Percentiles rank a stretch among this genome's conserved stretches.
These are phyloP conservation scores for Thecocarcelia acutangulata DNA, from an alignment of 2,888 invertebrate species.

Conservation along the genomic window DNA sequence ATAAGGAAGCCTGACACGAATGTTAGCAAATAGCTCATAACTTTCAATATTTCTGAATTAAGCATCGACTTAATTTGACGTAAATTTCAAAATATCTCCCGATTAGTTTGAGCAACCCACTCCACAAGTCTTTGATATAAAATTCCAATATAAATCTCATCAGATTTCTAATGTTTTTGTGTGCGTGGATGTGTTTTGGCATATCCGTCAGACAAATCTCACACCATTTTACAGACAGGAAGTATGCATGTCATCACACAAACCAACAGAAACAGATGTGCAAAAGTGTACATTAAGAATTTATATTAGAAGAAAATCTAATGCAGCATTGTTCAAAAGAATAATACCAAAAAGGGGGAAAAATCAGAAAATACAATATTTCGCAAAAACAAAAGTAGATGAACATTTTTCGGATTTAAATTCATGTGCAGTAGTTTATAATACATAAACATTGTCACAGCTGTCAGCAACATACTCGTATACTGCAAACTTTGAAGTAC, in stretches of 20 bases:
- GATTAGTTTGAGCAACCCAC: too few species aligned
- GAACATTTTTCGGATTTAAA: slow-evolving; percentile 5
- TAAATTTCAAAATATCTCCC: too few species aligned
- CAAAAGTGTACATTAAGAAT: neutral
- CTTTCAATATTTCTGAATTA: too few species aligned
- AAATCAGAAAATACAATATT: slow-evolving; percentile 2
- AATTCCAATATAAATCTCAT: too few species aligned
- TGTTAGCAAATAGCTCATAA: too few species aligned
- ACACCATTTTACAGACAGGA: too few species aligned
- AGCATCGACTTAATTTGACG: too few species aligned
- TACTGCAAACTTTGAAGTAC: neutral
- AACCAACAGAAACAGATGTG: neutral
- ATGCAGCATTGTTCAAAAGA: slow-evolving; percentile 35
- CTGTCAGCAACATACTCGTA: neutral
- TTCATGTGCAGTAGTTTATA: neutral
- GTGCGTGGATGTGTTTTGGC: too few species aligned
- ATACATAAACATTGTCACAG: neutral
- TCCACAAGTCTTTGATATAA: too few species aligned
- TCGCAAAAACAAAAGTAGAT: neutral
- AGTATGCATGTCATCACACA: neutral
- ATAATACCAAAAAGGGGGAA: slow-evolving; percentile 15
- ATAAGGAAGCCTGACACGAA: too few species aligned
- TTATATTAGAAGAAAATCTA: slow-evolving; percentile 18
- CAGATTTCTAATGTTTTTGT: too few species aligned
- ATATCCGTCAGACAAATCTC: too few species aligned